Conservation (phyloP, 2,797 vertebrate species). For the Dryobates pubescens region DNA sequence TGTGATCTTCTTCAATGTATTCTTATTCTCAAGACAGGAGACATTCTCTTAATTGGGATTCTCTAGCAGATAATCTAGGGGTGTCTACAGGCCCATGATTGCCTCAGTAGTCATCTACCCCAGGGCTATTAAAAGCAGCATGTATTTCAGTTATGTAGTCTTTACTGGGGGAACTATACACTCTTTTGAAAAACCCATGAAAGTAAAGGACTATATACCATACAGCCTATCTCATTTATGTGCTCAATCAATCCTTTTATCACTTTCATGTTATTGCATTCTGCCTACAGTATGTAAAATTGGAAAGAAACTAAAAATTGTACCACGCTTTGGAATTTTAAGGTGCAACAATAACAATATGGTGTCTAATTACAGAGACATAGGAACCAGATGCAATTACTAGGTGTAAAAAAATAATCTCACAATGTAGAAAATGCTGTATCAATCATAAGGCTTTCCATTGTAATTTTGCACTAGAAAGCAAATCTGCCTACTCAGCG, state of each 20-base stretch:
- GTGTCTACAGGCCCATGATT: background rate
- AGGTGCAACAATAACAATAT: background rate
- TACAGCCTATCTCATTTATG: background rate
- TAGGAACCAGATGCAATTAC: background rate
- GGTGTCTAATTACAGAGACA: background rate
- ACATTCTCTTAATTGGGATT: background rate
- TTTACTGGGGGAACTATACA: background rate
- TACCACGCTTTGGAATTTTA: background rate
- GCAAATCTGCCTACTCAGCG: background rate
- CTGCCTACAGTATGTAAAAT: background rate
- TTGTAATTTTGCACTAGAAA: background rate
- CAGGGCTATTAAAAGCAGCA: background rate
- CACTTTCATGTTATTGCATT: background rate
- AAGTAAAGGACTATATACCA: background rate
- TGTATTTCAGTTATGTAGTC: background rate
- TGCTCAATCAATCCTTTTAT: background rate
- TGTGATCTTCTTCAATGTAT: background rate
- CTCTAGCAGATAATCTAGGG: background rate
- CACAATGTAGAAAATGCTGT: background rate
- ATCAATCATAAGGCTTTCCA: background rate
- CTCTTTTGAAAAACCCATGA: background rate
- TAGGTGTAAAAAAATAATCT: background rate
- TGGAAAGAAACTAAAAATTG: background rate
- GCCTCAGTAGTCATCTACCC: background rate
- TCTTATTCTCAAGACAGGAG: background rate